Base-by-base conservation (phyloP, 2,113 vertebrate species). In the Paedocypris sp. region DNA sequence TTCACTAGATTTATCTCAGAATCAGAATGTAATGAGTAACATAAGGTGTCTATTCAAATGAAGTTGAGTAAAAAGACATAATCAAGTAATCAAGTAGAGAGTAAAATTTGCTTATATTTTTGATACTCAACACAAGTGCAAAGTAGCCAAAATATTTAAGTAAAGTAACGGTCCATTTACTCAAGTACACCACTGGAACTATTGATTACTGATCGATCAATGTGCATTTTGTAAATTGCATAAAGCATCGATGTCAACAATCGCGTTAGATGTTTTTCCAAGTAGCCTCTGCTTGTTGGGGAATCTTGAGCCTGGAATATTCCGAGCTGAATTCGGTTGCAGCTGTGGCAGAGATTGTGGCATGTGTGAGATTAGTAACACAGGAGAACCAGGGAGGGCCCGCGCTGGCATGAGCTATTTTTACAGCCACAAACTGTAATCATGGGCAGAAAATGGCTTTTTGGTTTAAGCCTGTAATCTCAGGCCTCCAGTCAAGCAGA, bases 371-470 rank as follows among this genome's bases (percentile, higher is more conserved):
- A 28, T 54, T 56, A 42, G 49, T 46, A 54, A 26, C 49, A 60
- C 65, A 68, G 58, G 58, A 39, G 73, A 54, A 70, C 70, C 75
- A 76, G 77, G 80, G 77, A 81, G 72, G 69, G 69, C 65, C 61
- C 42, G n/a, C 7, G n/a, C 35, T 52, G 56, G 60, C 33, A 29
- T 3, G 46, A 3, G 41, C 79, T 86, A 84, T 82, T 85, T 83
- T 79, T 82, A 82, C 59, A 56, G 66, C 15, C 54, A 53, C 72
- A 73, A 64, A 69, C 80, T 81, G 70, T 81, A 84, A 86, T 85
- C 77, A 85, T 78, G 73, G 79, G 64, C 68, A 75, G 71, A 59
- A 60, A 77, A 76, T 73, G 79, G 80, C 70, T 69, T 67, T 69
- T 68, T 76, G 50, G 59, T 53, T 47, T 73, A 79, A 65, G 60